phyloP scores from a whole-genome alignment of 2,113 vertebrate species.

The Ifrita kowaldi region DNA sequence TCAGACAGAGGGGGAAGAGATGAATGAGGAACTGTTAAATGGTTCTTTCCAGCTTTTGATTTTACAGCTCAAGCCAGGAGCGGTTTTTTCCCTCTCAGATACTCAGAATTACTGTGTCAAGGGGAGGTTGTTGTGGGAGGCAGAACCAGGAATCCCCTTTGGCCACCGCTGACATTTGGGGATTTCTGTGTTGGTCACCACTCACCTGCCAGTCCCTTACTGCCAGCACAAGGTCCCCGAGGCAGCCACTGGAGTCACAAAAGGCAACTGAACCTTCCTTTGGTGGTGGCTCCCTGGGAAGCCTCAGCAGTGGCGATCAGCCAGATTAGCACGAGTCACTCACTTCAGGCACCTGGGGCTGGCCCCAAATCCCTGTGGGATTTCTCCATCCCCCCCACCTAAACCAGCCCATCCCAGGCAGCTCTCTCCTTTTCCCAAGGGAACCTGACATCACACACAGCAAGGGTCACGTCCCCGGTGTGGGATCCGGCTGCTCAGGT shows the following conservation, averaged over 20 bases:
- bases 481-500: not conserved
- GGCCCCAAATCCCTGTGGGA: not conserved
- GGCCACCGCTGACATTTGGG: not conserved
- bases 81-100: not conserved
- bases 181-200: not conserved
- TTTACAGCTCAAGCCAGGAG: not conserved
- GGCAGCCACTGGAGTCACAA: not conserved
- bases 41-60: conserved; percentile 51
- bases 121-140: not conserved
- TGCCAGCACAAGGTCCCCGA: not conserved
- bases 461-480: rapidly evolving
- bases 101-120: not conserved
- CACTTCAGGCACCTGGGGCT: not conserved
- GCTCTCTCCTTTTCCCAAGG: not conserved
- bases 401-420: not conserved
- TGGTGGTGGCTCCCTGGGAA: not conserved
- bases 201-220: not conserved
- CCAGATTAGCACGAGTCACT: rapidly evolving
- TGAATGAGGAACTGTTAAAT: conserved; percentile 50
- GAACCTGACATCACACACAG: rapidly evolving
- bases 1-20: not conserved
- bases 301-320: rapidly evolving
- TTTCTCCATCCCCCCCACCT: not conserved
- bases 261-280: not conserved
- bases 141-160: not conserved